These are phyloP conservation scores for Otolemur crassicaudatus DNA, from an alignment of 2,797 vertebrate genomes.

Conservation along the genomic window DNA sequence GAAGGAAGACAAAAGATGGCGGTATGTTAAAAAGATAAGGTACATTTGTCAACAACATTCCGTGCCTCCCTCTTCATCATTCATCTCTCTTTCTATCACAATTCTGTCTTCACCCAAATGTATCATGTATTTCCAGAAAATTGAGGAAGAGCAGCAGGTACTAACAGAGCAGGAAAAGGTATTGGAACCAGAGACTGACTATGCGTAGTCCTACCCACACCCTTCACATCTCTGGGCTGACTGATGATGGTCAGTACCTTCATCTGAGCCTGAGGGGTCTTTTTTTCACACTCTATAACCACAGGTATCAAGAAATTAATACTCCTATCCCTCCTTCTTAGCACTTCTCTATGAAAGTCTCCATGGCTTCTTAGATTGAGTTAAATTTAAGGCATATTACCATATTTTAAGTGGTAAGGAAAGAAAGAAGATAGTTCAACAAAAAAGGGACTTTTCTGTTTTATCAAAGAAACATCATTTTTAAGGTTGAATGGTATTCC, in stretches of 20 bases:
- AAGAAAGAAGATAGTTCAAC: background rate
- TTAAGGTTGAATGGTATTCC: background rate
- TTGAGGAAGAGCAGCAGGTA: background rate
- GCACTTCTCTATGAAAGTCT: background rate
- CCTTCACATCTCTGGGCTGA: background rate
- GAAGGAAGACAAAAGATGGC: background rate
- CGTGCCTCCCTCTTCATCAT: background rate
- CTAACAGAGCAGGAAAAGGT: background rate
- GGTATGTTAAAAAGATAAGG: background rate
- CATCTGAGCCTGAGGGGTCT: too few relatives aligned
- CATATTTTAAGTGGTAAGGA: background rate
- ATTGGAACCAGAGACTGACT: background rate
- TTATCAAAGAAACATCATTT: background rate
- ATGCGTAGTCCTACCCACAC: background rate
- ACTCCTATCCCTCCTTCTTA: background rate
- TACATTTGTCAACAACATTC: background rate
- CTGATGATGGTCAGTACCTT: background rate
- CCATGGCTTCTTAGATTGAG: background rate
- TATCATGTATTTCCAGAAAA: background rate
- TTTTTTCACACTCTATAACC: background rate
- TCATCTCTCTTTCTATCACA: background rate
- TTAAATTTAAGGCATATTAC: background rate
- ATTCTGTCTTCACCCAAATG: background rate
- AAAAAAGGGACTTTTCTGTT: background rate
- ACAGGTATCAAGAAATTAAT: background rate